Evolutionary conservation across 2,797 vertebrate species (phyloP).

Genomic region (Urocyon cinereoargenteus): DNA sequence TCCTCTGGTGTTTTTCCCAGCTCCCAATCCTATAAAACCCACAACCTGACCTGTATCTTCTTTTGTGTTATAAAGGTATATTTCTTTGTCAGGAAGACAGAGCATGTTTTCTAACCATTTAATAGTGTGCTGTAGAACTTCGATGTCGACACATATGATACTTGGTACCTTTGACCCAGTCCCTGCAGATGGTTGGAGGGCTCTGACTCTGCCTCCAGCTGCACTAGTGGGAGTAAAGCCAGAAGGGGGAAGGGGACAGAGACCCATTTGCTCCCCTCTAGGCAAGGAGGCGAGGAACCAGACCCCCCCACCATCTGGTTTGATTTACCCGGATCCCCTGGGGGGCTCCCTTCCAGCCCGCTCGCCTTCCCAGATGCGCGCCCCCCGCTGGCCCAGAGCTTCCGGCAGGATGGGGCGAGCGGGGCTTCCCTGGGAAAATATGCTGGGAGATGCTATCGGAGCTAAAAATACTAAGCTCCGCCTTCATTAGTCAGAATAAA

Average conservation of each 20-base stretch:
- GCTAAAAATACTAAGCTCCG: conserved; percentile 54
- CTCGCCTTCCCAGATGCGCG: conserved; percentile 43
- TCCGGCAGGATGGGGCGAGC: neutral
- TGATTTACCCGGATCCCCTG: conserved; percentile 37
- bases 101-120: neutral
- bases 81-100: neutral
- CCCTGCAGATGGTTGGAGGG: neutral
- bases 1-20: conserved; percentile 48
- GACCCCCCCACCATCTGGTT: conserved; percentile 56
- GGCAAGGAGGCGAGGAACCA: neutral
- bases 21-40: conserved; percentile 5
- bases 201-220: neutral
- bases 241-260: neutral
- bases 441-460: conserved; percentile 1
- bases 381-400: conserved; percentile 32
- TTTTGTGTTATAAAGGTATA: conserved; percentile 2
- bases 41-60: neutral
- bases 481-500: conserved; percentile 56
- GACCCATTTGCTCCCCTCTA: neutral
- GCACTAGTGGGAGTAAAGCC: neutral
- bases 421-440: conserved; percentile 76
- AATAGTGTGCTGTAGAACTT: neutral
- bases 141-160: conserved; percentile 32
- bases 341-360: neutral
- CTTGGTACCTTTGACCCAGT: neutral